Percentiles rank a stretch among this genome's conserved stretches.
phyloP scores from a whole-genome alignment of 2,888 invertebrate genomes.

The Empis livida region DNA sequence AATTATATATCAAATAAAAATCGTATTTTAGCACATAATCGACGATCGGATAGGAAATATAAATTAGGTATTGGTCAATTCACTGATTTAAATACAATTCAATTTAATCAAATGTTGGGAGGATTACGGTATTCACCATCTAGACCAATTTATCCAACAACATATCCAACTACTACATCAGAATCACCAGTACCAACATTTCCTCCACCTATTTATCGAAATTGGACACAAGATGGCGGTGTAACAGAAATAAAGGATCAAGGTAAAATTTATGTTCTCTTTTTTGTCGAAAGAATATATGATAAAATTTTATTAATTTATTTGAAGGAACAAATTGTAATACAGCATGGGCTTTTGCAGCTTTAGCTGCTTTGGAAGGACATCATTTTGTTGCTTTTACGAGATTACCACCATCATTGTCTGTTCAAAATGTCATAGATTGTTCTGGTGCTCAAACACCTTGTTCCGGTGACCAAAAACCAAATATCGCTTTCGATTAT shows the following conservation, averaged over 20 bases:
- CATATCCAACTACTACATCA: constrained; percentile 4
- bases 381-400: constrained; percentile 11
- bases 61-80: constrained; percentile 19
- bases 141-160: constrained; percentile 15
- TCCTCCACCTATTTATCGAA: neutral
- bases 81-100: constrained; percentile 18
- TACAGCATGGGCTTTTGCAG: constrained; percentile 25
- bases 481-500: constrained; percentile 69
- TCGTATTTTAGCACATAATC: constrained; percentile 17
- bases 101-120: constrained; percentile 14
- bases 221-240: constrained; percentile 6
- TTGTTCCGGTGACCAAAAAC: constrained; percentile 61
- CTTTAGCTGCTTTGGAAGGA: constrained; percentile 18
- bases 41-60: constrained; percentile 13
- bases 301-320: constrained; percentile 12
- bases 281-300: no score
- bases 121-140: neutral
- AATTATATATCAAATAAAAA: constrained; percentile 5
- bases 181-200: constrained; percentile 2
- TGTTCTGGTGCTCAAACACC: constrained; percentile 44
- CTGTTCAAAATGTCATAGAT: constrained; percentile 83
- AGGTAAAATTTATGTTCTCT: no score
- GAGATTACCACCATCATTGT: constrained; percentile 37
- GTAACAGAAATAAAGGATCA: constrained; percentile 6
- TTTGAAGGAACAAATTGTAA: constrained; percentile 20